Evolutionary conservation across 1,140 invertebrate species (phyloP).

Genomic region (Anthonomus grandis): DNA sequence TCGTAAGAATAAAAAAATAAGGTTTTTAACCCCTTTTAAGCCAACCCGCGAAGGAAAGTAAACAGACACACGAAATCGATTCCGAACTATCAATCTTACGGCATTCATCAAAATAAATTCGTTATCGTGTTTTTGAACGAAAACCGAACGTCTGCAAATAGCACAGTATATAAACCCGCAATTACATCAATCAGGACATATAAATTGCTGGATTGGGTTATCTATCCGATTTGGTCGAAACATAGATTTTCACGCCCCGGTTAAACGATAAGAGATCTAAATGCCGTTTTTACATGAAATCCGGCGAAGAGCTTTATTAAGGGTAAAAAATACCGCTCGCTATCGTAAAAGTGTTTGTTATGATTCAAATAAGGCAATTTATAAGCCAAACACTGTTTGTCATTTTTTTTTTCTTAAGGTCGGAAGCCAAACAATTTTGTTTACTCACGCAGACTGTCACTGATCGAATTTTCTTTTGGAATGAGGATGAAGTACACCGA

Average conservation of each 20-base stretch:
- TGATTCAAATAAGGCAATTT: constrained; percentile 39
- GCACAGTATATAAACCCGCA: not conserved
- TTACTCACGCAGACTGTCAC: constrained; percentile 9
- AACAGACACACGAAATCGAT: no score
- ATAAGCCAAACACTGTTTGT: constrained; percentile 36
- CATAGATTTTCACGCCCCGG: constrained; percentile 2
- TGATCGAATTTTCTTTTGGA: no score
- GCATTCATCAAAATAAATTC: not conserved
- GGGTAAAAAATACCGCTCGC: constrained; percentile 21
- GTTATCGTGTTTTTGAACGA: not conserved
- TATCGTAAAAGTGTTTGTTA: constrained; percentile 35
- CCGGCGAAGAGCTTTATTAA: constrained; percentile 5
- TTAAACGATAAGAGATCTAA: constrained; percentile 18
- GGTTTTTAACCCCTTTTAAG: no score
- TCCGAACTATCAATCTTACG: no score
- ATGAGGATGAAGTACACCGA: no score
- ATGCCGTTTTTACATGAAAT: constrained; percentile 16
- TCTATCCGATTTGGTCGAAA: not conserved
- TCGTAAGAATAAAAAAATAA: no score
- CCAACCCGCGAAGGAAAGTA: no score
- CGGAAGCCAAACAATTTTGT: constrained; percentile 19
- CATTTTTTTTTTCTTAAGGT: constrained; percentile 24
- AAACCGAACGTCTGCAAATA: constrained; percentile 1
- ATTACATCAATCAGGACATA: constrained; percentile 10
- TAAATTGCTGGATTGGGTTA: constrained; percentile 8